A percentile compares a stretch with the other conserved stretches of the same genome.
phyloP scores from a whole-genome alignment of 2,888 invertebrate genomes.

The Diploptera punctata region DNA sequence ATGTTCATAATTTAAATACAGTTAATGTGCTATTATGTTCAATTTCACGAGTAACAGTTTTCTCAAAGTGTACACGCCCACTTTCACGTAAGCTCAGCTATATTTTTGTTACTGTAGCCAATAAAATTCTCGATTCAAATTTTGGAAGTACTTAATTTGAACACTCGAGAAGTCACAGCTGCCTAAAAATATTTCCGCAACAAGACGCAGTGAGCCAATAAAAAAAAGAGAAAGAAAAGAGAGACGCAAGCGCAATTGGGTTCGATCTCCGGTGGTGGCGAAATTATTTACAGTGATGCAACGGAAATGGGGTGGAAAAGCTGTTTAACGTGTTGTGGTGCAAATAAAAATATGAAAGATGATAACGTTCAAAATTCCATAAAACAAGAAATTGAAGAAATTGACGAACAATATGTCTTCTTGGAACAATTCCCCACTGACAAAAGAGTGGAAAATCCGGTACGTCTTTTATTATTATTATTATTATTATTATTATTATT shows the following conservation, averaged over 20 bases:
- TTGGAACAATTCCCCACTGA: constrained; percentile 16
- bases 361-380: neutral
- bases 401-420: constrained; percentile 3
- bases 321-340: neutral
- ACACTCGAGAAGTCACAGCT: neutral
- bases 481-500: neutral
- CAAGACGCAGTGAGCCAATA: neutral
- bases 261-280: neutral
- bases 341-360: neutral
- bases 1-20: no score
- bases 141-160: neutral
- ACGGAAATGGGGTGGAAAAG: constrained; percentile 9
- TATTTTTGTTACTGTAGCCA: no score
- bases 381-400: neutral
- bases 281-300: neutral
- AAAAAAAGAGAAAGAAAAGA: no score
- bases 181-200: constrained; percentile 13
- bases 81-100: no score
- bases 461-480: neutral
- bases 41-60: no score
- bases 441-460: constrained; percentile 3
- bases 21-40: no score
- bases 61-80: no score
- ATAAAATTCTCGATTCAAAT: no score
- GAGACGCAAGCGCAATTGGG: neutral